Percentiles rank a stretch among this genome's conserved stretches.
Evolutionary conservation across 2,797 vertebrate species (phyloP).

Genomic region (Urosaurus nigricauda): DNA sequence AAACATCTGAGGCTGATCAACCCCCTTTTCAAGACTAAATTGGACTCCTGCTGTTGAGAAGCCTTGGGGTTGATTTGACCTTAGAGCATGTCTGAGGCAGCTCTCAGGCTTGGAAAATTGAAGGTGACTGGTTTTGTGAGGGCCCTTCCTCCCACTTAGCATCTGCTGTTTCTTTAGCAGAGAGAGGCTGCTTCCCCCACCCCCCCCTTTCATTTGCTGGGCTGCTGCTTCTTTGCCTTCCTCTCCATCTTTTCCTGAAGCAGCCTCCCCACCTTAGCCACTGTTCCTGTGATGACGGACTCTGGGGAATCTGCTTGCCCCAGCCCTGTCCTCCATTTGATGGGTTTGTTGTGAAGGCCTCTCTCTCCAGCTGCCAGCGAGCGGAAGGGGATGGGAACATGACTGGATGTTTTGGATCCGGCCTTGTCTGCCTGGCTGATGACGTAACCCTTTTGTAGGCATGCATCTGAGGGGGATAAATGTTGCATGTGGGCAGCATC

Average conservation of each 20-base stretch:
- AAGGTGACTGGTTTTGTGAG: not conserved
- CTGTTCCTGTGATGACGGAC: no score
- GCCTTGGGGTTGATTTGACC: not conserved
- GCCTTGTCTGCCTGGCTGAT: not conserved
- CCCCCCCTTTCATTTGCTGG: not conserved
- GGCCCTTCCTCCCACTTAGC: not conserved
- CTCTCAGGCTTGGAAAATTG: not conserved
- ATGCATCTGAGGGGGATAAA: not conserved
- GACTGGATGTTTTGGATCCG: constrained; percentile 17
- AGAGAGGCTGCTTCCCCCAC: not conserved
- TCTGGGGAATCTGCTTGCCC: not conserved
- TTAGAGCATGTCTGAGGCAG: not conserved
- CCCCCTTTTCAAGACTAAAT: not conserved
- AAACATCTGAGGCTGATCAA: no score
- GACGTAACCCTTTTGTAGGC: constrained; percentile 30
- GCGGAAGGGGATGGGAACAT: not conserved
- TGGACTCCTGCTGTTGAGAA: not conserved
- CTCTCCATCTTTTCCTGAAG: not conserved
- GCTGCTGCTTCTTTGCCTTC: not conserved
- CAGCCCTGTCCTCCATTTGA: not conserved
- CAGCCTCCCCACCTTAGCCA: not conserved
- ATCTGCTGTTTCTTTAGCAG: not conserved
- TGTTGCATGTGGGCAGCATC: constrained; percentile 20
- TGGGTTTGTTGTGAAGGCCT: not conserved
- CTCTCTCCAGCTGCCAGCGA: not conserved